These are phyloP conservation scores for Torymus tubicola DNA, from an alignment of 2,888 invertebrate genomes.

Conservation along the genomic window DNA sequence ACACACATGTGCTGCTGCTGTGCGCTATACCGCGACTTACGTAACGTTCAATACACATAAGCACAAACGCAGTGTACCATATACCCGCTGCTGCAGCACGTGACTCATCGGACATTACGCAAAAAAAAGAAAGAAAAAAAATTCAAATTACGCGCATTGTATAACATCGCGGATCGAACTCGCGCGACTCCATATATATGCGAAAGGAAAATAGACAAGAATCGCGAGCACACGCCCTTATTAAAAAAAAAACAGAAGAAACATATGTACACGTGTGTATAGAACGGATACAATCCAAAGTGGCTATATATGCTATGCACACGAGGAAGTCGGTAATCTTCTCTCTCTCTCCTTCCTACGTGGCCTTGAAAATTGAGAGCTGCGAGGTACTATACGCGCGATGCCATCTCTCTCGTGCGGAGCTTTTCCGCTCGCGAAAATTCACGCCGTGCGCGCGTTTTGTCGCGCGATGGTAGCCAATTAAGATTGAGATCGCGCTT, in stretches of 20 bases:
- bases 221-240: slow-evolving; percentile 22
- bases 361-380: slow-evolving; percentile 41
- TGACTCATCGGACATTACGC: background rate
- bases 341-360: background rate
- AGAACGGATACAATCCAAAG: too few relatives aligned
- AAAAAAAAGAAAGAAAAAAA: slow-evolving; percentile 23
- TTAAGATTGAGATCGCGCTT: slow-evolving; percentile 42
- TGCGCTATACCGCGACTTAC: too few relatives aligned
- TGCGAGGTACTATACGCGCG: background rate
- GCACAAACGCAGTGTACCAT: too few relatives aligned
- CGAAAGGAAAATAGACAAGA: background rate
- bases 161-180: slow-evolving; percentile 10
- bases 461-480: background rate
- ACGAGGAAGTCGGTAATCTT: slow-evolving; percentile 43
- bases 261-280: too few relatives aligned
- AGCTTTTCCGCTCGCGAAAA: slow-evolving; percentile 10
- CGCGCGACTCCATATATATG: background rate
- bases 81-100: background rate
- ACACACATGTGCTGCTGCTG: too few relatives aligned
- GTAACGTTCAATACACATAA: too few relatives aligned
- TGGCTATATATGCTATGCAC: too few relatives aligned
- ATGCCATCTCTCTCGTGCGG: slow-evolving; percentile 44
- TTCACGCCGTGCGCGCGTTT: too few relatives aligned
- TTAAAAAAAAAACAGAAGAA: background rate
- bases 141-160: slow-evolving; percentile 39